Conservation (phyloP, 2,113 vertebrate species). For the Gambusia holbrooki region DNA sequence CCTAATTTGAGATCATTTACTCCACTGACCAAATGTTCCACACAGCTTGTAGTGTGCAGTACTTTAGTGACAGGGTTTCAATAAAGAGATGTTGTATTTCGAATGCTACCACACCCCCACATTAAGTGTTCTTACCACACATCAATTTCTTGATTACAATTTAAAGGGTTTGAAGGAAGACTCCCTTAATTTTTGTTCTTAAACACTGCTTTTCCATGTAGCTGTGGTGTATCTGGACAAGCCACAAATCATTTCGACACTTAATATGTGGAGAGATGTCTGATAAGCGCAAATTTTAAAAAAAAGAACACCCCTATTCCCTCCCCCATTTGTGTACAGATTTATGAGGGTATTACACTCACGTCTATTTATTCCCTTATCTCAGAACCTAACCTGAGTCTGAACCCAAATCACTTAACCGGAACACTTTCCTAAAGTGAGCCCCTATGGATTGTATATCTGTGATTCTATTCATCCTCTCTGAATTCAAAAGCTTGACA, state of each 20-base stretch:
- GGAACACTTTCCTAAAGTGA: background rate
- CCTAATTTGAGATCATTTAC: conserved; percentile 53
- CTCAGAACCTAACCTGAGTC: conserved; percentile 28
- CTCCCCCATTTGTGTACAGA: background rate
- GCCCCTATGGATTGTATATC: conserved; percentile 10
- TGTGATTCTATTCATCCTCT: background rate
- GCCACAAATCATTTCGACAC: conserved; percentile 17
- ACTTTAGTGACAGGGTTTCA: conserved; percentile 35
- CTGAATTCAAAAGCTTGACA: conserved; percentile 9
- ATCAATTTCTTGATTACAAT: conserved; percentile 43
- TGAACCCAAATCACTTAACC: conserved; percentile 30
- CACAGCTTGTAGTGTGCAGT: conserved; percentile 39
- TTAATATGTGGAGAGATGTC: conserved; percentile 6
- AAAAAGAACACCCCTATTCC: conserved; percentile 4
- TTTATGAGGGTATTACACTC: conserved; percentile 3
- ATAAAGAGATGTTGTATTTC: conserved; percentile 44
- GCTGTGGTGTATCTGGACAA: conserved; percentile 7
- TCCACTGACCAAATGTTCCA: conserved; percentile 65
- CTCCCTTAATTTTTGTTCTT: conserved; percentile 1
- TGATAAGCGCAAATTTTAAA: conserved; percentile 9
- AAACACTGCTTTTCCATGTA: conserved; percentile 34
- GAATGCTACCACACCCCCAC: conserved; percentile 37
- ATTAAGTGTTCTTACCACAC: conserved; percentile 59
- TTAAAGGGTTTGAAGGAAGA: conserved; percentile 26
- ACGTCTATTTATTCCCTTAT: conserved; percentile 34